Percentiles rank a stretch among this genome's conserved stretches.
Conservation (phyloP, 2,797 vertebrate genomes). For the Geotria australis region DNA sequence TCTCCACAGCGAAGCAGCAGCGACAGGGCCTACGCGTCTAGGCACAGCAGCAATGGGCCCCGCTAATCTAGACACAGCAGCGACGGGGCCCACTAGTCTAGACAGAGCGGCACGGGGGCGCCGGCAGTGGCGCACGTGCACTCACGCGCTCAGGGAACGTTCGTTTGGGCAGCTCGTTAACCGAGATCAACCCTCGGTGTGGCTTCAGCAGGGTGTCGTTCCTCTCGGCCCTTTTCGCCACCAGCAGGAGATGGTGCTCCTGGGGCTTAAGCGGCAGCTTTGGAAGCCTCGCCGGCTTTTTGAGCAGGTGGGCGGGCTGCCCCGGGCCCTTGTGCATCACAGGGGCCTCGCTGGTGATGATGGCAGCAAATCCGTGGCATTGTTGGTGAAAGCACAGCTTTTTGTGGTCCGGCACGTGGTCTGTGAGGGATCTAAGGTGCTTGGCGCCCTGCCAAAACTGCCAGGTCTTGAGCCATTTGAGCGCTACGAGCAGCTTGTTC, state of each 20-base stretch:
- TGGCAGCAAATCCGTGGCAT: conserved; percentile 2
- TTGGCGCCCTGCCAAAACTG: conserved; percentile 8
- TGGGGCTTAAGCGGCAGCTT: conserved; percentile 5
- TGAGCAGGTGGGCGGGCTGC: conserved; percentile 5
- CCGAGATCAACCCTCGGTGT: no score
- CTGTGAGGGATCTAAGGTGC: conserved; percentile 4
- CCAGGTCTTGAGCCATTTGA: conserved; percentile 11
- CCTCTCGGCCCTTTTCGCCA: no score
- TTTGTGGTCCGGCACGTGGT: conserved; percentile 6
- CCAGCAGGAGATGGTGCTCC: conserved; percentile 1
- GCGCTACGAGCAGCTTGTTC: conserved; percentile 9
- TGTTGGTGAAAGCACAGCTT: conserved; percentile 6
- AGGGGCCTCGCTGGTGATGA: conserved; percentile 3
- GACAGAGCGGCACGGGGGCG: no score
- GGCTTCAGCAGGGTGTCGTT: no score
- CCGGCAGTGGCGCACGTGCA: no score
- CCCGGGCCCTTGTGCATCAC: conserved; percentile 5
- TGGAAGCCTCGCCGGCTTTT: conserved; percentile 6
- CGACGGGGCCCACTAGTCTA: no score
- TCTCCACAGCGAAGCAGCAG: no score
- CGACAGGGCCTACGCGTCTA: no score
- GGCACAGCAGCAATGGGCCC: no score
- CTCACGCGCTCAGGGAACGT: no score
- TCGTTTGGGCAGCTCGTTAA: no score
- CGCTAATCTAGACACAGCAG: no score